Conservation (phyloP, 1,140 invertebrate species). For the Trichonephila inaurata region DNA sequence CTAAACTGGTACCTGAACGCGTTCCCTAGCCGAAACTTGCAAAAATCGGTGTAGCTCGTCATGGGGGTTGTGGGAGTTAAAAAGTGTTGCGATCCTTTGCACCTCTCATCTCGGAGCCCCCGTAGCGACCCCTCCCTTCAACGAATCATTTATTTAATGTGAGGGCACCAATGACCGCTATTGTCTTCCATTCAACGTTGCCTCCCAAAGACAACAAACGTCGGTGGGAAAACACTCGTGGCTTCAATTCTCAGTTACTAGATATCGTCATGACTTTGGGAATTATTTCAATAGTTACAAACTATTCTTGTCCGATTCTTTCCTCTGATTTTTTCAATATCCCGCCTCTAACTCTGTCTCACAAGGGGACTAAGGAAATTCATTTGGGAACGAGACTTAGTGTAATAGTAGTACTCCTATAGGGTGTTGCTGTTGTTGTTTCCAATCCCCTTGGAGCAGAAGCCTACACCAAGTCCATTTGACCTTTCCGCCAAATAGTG, state of each 20-base stretch:
- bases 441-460: too few relatives aligned
- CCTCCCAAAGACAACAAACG: slow-evolving; percentile 30
- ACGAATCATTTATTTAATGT: slow-evolving; percentile 42
- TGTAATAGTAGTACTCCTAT: too few relatives aligned
- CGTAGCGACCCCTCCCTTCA: slow-evolving; percentile 18
- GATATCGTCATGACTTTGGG: background rate
- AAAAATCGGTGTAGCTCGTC: slow-evolving; percentile 10
- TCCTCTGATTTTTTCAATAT: too few relatives aligned
- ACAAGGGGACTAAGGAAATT: too few relatives aligned
- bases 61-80: slow-evolving; percentile 31
- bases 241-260: background rate
- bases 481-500: too few relatives aligned
- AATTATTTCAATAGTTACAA: background rate
- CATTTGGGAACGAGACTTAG: too few relatives aligned
- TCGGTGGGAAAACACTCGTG: background rate
- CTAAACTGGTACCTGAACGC: background rate
- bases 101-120: slow-evolving; percentile 3
- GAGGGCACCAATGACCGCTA: slow-evolving; percentile 16
- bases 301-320: too few relatives aligned
- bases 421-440: too few relatives aligned
- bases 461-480: too few relatives aligned
- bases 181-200: slow-evolving; percentile 30
- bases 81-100: slow-evolving; percentile 27
- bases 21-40: background rate
- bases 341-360: too few relatives aligned